These are phyloP conservation scores for Chelidonichthys spinosus DNA, from an alignment of 2,797 vertebrate species.

Conservation along the genomic window DNA sequence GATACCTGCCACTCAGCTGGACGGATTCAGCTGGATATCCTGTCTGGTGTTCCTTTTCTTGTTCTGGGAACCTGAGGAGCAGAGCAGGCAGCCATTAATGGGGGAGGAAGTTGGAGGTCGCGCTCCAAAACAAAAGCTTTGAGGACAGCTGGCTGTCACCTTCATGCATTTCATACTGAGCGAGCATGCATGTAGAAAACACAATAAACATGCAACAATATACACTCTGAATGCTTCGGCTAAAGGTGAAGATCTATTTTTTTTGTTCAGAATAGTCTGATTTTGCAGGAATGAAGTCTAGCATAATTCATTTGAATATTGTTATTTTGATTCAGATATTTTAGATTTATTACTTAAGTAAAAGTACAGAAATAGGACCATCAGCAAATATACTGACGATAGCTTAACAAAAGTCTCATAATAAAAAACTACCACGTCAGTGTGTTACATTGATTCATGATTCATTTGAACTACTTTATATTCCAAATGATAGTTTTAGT, in stretches of 20 bases:
- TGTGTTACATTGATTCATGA: neutral
- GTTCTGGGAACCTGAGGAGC: conserved; percentile 71
- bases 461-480: neutral
- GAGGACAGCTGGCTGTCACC: conserved; percentile 33
- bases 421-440: neutral
- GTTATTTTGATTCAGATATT: neutral
- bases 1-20: conserved; percentile 61
- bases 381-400: neutral
- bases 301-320: neutral
- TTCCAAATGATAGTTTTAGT: neutral
- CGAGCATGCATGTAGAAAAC: neutral
- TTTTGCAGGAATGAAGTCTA: neutral
- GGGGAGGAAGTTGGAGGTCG: conserved; percentile 45
- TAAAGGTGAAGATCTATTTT: neutral
- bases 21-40: conserved; percentile 68
- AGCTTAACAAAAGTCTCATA: neutral
- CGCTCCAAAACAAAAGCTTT: conserved; percentile 46
- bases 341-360: neutral
- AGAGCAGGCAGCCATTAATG: conserved; percentile 35
- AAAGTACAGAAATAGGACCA: neutral
- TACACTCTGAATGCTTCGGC: neutral
- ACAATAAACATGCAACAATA: neutral
- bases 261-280: neutral
- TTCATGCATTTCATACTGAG: conserved; percentile 10
- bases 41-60: conserved; percentile 69